phyloP scores from a whole-genome alignment of 1,140 invertebrate genomes.

The Reticulitermes speratus region DNA sequence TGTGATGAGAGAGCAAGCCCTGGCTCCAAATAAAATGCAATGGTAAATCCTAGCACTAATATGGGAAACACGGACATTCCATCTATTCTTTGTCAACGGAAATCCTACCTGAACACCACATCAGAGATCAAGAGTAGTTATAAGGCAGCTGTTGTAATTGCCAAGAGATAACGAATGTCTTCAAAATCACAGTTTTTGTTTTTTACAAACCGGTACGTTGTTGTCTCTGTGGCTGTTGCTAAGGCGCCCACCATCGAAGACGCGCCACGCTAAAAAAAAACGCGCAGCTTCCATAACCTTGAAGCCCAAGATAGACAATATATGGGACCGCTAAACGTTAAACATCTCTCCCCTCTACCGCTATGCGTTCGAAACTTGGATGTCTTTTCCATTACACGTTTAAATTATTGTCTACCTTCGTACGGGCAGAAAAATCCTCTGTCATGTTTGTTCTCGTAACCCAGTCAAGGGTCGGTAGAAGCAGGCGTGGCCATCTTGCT shows the following conservation, averaged over 20 bases:
- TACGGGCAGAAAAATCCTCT: neutral
- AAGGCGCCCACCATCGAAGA: neutral
- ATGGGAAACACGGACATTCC: too few relatives aligned
- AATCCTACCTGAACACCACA: too few relatives aligned
- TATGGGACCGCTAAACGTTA: neutral
- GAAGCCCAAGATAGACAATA: neutral
- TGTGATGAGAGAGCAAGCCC: too few relatives aligned
- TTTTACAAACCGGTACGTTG: neutral
- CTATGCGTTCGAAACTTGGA: neutral
- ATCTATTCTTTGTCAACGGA: too few relatives aligned
- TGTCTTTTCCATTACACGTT: neutral
- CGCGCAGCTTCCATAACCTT: neutral
- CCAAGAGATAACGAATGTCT: neutral
- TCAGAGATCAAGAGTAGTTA: too few relatives aligned
- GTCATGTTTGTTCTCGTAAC: slow-evolving; percentile 2
- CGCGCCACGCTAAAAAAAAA: neutral
- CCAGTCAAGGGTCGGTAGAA: neutral
- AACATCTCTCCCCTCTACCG: neutral
- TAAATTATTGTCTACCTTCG: neutral
- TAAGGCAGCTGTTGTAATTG: neutral
- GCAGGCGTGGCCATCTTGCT: neutral
- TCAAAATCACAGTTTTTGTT: neutral
- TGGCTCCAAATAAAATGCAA: too few relatives aligned
- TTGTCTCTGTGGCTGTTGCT: neutral
- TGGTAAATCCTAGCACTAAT: too few relatives aligned